These are phyloP conservation scores for Pangasius macronema DNA, from an alignment of 2,797 vertebrate species.

Conservation along the genomic window DNA sequence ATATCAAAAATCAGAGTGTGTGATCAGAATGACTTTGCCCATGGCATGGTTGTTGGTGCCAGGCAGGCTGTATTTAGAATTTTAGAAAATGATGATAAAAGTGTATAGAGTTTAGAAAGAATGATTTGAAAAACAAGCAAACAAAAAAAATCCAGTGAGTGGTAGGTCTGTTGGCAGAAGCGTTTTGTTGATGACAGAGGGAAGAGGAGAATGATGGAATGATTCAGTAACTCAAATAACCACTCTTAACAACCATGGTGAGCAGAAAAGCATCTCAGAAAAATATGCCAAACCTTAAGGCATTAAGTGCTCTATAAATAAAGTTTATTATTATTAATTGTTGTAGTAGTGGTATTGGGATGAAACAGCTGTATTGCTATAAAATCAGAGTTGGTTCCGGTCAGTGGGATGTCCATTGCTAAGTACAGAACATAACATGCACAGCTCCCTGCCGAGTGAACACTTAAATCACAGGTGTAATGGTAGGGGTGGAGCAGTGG, in stretches of 20 bases:
- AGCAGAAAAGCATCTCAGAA: constrained; percentile 7
- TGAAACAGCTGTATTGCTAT: neutral
- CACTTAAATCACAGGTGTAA: constrained; percentile 25
- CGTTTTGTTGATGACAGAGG: neutral
- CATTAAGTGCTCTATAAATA: neutral
- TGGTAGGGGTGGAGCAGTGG: constrained; percentile 9
- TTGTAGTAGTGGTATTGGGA: neutral
- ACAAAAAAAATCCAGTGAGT: neutral
- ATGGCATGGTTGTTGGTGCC: neutral
- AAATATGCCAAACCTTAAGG: neutral
- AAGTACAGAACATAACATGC: neutral
- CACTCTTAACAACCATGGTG: neutral
- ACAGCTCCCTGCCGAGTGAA: constrained; percentile 15
- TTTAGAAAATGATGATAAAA: neutral
- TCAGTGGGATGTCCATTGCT: neutral
- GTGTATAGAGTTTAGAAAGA: neutral
- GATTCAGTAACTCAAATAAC: neutral
- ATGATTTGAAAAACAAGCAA: neutral
- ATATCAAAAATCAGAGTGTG: neutral
- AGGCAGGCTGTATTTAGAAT: neutral
- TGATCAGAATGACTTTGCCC: neutral
- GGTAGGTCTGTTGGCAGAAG: neutral
- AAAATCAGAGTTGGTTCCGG: neutral
- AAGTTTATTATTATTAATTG: neutral
- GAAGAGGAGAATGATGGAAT: neutral